phyloP scores from a whole-genome alignment of 1,140 invertebrate species.

The Dolichoris vasculosae region DNA sequence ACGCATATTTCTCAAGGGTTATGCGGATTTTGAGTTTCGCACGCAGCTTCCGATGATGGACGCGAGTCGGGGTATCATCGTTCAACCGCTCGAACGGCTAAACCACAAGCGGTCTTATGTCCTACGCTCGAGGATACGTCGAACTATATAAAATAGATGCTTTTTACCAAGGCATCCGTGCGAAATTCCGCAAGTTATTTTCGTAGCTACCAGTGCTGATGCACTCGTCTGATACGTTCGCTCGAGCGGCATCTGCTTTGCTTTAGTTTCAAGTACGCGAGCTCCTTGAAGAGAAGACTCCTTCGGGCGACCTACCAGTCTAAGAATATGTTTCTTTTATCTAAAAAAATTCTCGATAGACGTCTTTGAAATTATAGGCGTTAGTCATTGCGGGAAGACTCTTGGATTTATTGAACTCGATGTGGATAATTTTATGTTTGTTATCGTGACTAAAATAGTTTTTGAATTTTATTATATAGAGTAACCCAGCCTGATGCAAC shows the following conservation, averaged over 20 bases:
- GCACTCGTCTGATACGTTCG: neutral
- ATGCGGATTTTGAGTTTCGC: neutral
- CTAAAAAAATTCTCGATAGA: neutral
- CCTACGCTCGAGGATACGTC: neutral
- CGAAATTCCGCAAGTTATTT: constrained; percentile 35
- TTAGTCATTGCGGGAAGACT: neutral
- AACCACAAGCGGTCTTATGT: too few relatives aligned
- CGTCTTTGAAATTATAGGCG: neutral
- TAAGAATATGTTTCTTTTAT: constrained; percentile 25
- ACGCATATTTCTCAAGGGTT: neutral
- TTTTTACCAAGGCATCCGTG: neutral
- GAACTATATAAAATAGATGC: too few relatives aligned
- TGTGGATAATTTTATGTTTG: neutral
- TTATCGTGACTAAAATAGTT: neutral
- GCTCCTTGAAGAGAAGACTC: neutral
- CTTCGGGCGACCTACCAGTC: neutral
- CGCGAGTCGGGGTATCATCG: neutral
- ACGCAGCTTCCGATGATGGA: too few relatives aligned
- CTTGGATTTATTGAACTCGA: neutral
- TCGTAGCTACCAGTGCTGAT: neutral
- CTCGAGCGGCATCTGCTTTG: neutral
- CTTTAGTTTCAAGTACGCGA: neutral
- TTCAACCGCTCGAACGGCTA: neutral
- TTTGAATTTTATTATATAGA: neutral
- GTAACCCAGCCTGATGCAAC: neutral